Conservation (phyloP, 2,113 vertebrate species). For the Choloepus hoffmanni region DNA sequence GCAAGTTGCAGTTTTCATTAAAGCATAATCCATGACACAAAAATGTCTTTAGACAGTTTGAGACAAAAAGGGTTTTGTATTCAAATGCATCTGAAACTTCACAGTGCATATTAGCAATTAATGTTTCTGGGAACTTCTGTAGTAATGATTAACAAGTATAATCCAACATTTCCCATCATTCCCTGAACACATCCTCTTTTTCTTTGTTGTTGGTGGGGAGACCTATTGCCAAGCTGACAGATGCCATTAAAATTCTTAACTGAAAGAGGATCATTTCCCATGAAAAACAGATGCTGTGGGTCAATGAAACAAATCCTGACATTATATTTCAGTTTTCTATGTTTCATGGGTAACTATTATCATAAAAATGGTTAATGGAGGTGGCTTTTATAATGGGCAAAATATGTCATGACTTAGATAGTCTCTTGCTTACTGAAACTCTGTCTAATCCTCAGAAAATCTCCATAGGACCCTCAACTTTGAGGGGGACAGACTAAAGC, state of each 20-base stretch:
- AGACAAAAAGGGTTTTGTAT: constrained; percentile 39
- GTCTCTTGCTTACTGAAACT: constrained; percentile 19
- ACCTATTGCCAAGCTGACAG: neutral
- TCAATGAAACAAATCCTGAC: constrained; percentile 31
- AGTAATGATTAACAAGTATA: constrained; percentile 20
- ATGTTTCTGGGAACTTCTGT: neutral
- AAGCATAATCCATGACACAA: neutral
- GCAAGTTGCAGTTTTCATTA: constrained; percentile 12
- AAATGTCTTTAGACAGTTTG: constrained; percentile 41
- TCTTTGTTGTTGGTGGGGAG: neutral
- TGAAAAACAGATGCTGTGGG: neutral
- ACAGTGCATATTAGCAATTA: constrained; percentile 1
- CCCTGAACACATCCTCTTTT: neutral
- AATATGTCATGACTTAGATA: neutral
- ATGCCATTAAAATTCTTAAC: constrained; percentile 26
- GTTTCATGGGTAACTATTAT: neutral
- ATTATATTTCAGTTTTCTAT: neutral
- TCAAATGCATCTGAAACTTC: constrained; percentile 24
- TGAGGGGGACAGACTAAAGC: neutral
- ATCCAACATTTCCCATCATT: neutral
- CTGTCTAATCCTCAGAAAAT: neutral
- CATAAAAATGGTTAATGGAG: neutral
- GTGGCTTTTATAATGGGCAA: constrained; percentile 28
- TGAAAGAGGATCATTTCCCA: constrained; percentile 25
- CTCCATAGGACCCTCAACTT: neutral